Conservation (phyloP, 2,113 vertebrate genomes). For the Acrocephalus kingi region DNA sequence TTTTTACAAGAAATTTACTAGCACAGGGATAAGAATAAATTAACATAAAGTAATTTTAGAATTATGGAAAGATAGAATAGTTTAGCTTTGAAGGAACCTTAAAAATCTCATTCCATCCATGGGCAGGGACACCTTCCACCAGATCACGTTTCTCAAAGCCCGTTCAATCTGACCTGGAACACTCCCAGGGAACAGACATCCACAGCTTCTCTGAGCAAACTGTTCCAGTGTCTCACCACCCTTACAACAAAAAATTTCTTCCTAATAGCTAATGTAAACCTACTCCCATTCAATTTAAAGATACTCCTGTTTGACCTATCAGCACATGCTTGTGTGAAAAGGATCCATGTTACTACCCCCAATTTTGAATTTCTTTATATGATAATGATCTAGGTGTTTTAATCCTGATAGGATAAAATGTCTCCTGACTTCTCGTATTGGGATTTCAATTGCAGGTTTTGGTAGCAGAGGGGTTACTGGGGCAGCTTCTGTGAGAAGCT, state of each 20-base stretch:
- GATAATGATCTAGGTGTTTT: not conserved
- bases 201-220: not conserved
- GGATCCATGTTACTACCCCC: rapidly evolving
- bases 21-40: not conserved
- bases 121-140: not conserved
- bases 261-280: not conserved
- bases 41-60: not conserved
- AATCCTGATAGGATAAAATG: not conserved
- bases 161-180: not conserved
- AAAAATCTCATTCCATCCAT: rapidly evolving
- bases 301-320: not conserved
- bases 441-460: not conserved
- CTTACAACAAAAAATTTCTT: not conserved
- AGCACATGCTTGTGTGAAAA: not conserved
- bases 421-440: not conserved
- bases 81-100: not conserved
- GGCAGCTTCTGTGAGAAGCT: not conserved
- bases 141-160: not conserved
- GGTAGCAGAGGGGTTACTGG: rapidly evolving
- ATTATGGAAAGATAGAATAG: no score
- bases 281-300: not conserved
- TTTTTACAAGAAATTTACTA: not conserved
- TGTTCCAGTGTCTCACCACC: not conserved
- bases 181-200: not conserved
- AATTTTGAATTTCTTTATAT: not conserved